Evolutionary conservation across 2,888 invertebrate species (phyloP).

Genomic region (Epinotia ramella): DNA sequence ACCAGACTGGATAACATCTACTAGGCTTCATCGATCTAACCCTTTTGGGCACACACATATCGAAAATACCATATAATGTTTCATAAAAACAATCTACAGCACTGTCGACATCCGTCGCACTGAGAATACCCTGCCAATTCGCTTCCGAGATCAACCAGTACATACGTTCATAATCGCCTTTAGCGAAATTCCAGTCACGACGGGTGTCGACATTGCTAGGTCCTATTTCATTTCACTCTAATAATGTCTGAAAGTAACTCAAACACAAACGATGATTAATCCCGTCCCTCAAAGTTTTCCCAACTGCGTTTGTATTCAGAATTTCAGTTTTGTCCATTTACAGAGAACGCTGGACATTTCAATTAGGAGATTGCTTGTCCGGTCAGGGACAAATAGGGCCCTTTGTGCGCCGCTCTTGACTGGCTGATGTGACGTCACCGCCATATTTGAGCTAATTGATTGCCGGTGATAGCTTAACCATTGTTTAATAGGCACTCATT

Average conservation of each 20-base stretch:
- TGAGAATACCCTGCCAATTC: too few species aligned
- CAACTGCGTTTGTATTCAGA: slow-evolving; percentile 38
- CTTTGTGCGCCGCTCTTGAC: slow-evolving; percentile 31
- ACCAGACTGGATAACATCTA: too few species aligned
- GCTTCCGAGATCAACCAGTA: too few species aligned
- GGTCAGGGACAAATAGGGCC: slow-evolving; percentile 47
- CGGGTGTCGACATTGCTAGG: too few species aligned
- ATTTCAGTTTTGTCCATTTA: slow-evolving; percentile 54
- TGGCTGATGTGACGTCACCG: slow-evolving; percentile 30
- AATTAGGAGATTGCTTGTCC: slow-evolving; percentile 77
- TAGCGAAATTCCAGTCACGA: too few species aligned
- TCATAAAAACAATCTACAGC: too few species aligned
- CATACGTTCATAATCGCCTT: too few species aligned
- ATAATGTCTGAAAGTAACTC: not conserved
- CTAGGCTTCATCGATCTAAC: too few species aligned
- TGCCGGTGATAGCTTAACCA: not conserved
- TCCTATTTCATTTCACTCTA: not conserved
- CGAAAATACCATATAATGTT: too few species aligned
- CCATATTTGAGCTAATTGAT: slow-evolving; percentile 36
- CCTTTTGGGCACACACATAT: too few species aligned
- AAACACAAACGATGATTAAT: slow-evolving; percentile 21
- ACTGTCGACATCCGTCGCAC: too few species aligned
- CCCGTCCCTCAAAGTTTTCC: slow-evolving; percentile 14
- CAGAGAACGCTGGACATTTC: slow-evolving; percentile 61
- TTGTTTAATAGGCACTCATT: not conserved